Evolutionary conservation across 2,888 invertebrate species (phyloP).

Genomic region (Oscheius sp.): DNA sequence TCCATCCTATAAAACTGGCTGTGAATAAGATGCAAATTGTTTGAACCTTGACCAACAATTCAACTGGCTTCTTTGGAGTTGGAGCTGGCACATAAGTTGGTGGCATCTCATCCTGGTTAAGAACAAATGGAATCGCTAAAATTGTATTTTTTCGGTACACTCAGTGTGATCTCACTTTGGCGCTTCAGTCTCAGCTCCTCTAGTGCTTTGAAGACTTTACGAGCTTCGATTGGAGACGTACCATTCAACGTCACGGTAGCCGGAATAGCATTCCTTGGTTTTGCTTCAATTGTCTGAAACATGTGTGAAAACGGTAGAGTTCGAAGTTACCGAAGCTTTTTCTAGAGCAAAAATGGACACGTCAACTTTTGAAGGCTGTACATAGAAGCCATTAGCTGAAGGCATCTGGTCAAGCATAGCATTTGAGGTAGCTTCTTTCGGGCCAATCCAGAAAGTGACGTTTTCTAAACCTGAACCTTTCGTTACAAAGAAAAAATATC

Average conservation of each 20-base stretch:
- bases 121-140: conserved; percentile 17
- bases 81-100: conserved; percentile 39
- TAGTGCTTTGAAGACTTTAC: conserved; percentile 18
- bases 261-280: conserved; percentile 41
- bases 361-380: conserved; percentile 66
- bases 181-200: neutral
- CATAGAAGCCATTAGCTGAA: conserved; percentile 69
- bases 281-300: conserved; percentile 52
- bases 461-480: conserved; percentile 62
- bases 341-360: conserved; percentile 61
- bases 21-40: neutral
- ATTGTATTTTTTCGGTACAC: neutral
- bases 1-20: conserved; percentile 37
- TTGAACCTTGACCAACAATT: conserved; percentile 19
- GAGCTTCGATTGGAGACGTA: conserved; percentile 40
- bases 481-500: neutral
- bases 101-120: conserved; percentile 25
- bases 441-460: conserved; percentile 73
- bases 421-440: conserved; percentile 57
- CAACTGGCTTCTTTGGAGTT: conserved; percentile 33
- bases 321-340: conserved; percentile 44
- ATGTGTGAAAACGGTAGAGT: neutral
- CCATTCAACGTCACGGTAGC: conserved; percentile 45
- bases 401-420: conserved; percentile 67
- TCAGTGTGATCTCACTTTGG: neutral